Percentiles rank a stretch among this genome's conserved stretches.
These are phyloP conservation scores for Drosophila borborema DNA, from an alignment of 2,888 invertebrate genomes.

Conservation along the genomic window DNA sequence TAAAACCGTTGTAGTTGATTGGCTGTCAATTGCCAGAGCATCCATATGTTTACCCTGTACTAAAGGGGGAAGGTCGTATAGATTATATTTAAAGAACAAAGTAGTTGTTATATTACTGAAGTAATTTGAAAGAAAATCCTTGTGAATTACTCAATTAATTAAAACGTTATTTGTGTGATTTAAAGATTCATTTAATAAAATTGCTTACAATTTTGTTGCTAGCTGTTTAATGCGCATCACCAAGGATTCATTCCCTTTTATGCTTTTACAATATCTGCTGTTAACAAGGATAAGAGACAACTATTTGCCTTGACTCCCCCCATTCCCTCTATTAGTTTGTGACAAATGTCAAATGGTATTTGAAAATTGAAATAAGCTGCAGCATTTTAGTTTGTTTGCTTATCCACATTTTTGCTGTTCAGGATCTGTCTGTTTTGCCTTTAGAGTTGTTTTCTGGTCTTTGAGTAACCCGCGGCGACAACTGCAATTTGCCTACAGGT, in stretches of 20 bases:
- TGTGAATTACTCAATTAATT: background rate
- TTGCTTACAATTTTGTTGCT: no score
- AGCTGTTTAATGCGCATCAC: background rate
- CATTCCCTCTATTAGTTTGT: background rate
- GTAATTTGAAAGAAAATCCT: no score
- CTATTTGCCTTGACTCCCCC: background rate
- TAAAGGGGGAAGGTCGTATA: background rate
- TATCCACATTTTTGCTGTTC: slow-evolving; percentile 37
- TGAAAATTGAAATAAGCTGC: slow-evolving; percentile 51
- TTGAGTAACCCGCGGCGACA: slow-evolving; percentile 60
- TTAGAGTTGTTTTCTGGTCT: slow-evolving; percentile 48
- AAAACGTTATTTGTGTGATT: background rate
- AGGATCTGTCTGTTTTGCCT: slow-evolving; percentile 38
- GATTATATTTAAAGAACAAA: no score
- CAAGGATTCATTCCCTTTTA: background rate
- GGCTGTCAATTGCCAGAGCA: slow-evolving; percentile 45
- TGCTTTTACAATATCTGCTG: slow-evolving; percentile 14
- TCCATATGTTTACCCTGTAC: slow-evolving; percentile 15
- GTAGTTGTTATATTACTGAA: no score
- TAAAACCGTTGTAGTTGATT: slow-evolving; percentile 24
- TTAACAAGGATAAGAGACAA: slow-evolving; percentile 34
- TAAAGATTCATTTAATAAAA: accelerated
- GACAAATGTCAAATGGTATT: slow-evolving; percentile 46
- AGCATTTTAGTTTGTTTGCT: slow-evolving; percentile 34
- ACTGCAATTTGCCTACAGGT: slow-evolving; percentile 69